phyloP scores from a whole-genome alignment of 1,140 invertebrate genomes.

The Limonius californicus region DNA sequence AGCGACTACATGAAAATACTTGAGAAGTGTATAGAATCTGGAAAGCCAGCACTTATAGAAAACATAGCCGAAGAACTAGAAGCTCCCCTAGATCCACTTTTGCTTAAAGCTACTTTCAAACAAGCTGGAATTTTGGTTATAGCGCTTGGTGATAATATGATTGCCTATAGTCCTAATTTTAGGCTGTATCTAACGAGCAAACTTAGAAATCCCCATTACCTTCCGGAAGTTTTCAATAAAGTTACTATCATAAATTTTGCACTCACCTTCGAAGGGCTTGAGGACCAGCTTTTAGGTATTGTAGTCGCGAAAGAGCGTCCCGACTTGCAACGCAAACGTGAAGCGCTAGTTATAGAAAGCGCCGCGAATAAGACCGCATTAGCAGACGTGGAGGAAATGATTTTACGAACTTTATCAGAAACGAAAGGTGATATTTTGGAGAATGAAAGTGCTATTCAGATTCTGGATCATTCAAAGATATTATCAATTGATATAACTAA shows the following conservation, averaged over 20 bases:
- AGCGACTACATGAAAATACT: slow-evolving; percentile 80
- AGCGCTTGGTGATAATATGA: slow-evolving; percentile 78
- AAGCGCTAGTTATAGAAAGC: slow-evolving; percentile 78
- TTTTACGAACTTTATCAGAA: slow-evolving; percentile 81
- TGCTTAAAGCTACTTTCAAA: slow-evolving; percentile 78
- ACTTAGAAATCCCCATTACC: slow-evolving; percentile 84
- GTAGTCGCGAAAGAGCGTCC: slow-evolving; percentile 89
- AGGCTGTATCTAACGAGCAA: slow-evolving; percentile 88
- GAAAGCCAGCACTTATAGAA: slow-evolving; percentile 79
- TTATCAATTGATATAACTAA: slow-evolving; percentile 75
- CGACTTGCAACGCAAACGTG: slow-evolving; percentile 83
- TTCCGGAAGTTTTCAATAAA: slow-evolving; percentile 87
- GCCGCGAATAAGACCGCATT: slow-evolving; percentile 79
- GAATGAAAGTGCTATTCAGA: slow-evolving; percentile 85
- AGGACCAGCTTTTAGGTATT: slow-evolving; percentile 90
- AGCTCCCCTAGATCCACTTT: slow-evolving; percentile 76
- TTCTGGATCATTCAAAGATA: slow-evolving; percentile 82
- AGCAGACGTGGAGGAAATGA: slow-evolving; percentile 86
- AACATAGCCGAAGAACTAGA: slow-evolving; percentile 83
- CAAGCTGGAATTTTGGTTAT: slow-evolving; percentile 77
- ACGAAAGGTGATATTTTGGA: slow-evolving; percentile 87
- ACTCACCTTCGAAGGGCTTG: slow-evolving; percentile 80
- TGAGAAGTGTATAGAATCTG: slow-evolving; percentile 79
- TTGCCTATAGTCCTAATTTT: slow-evolving; percentile 74
- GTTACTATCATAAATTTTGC: slow-evolving; percentile 92